These are phyloP conservation scores for Microchirus variegatus DNA, from an alignment of 2,797 vertebrate species.

Conservation along the genomic window DNA sequence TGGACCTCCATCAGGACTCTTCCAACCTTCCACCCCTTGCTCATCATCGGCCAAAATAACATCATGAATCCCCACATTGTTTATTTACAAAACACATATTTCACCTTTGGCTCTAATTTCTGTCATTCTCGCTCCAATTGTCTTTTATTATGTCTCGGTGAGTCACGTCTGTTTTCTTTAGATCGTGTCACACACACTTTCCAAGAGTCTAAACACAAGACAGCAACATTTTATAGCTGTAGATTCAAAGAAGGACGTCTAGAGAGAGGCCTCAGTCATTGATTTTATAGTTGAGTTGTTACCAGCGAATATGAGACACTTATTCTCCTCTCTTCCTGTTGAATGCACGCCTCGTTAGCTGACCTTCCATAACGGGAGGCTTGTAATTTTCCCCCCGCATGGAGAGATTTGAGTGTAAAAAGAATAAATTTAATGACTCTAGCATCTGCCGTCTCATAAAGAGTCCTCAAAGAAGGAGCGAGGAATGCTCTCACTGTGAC, in stretches of 20 bases:
- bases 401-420: conserved; percentile 29
- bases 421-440: conserved; percentile 7
- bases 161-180: too few species aligned
- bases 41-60: too few species aligned
- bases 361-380: background rate
- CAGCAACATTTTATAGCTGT: conserved; percentile 1
- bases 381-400: too few species aligned
- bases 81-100: too few species aligned
- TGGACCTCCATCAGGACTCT: conserved; percentile 21
- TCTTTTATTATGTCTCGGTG: too few species aligned
- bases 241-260: too few species aligned
- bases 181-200: background rate
- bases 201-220: conserved; percentile 19
- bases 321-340: too few species aligned
- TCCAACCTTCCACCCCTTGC: background rate
- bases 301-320: too few species aligned
- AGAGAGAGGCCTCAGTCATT: background rate
- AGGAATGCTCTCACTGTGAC: conserved; percentile 72
- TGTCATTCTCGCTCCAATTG: too few species aligned
- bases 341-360: background rate
- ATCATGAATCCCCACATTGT: too few species aligned
- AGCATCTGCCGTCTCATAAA: conserved; percentile 49
- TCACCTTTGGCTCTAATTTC: too few species aligned
- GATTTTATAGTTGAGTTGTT: too few species aligned
- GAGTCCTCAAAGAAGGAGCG: conserved; percentile 62